Evolutionary conservation across 2,888 invertebrate species (phyloP).

Genomic region (Xanthorhoe spadicearia): DNA sequence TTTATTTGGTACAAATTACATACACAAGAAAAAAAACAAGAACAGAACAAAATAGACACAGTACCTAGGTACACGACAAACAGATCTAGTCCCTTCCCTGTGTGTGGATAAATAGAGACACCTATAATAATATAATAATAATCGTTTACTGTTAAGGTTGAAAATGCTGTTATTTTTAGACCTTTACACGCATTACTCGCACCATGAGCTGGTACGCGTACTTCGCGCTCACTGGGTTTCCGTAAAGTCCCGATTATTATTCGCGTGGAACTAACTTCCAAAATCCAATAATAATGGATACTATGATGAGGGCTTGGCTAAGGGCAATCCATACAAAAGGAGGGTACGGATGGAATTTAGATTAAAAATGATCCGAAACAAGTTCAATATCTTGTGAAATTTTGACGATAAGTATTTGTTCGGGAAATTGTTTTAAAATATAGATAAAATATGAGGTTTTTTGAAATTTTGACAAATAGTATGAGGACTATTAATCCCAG

Average conservation of each 20-base stretch:
- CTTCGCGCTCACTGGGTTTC: constrained; percentile 37
- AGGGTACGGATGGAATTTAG: constrained; percentile 71
- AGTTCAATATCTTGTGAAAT: constrained; percentile 73
- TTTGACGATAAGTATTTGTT: constrained; percentile 53
- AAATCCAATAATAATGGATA: constrained; percentile 63
- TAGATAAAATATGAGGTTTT: too few relatives aligned
- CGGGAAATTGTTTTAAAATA: constrained; percentile 7
- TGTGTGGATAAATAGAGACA: too few relatives aligned
- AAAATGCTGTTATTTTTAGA: background rate
- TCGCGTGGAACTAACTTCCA: constrained; percentile 66
- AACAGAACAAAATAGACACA: too few relatives aligned
- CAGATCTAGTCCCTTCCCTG: too few relatives aligned
- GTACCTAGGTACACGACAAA: too few relatives aligned
- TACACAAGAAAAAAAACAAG: too few relatives aligned
- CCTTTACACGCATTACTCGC: background rate
- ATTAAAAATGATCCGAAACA: constrained; percentile 75
- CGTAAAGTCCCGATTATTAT: constrained; percentile 59
- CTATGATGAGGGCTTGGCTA: constrained; percentile 51
- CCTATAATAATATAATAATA: too few relatives aligned
- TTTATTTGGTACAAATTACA: too few relatives aligned
- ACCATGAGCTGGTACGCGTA: background rate
- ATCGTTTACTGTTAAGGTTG: background rate
- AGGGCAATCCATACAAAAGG: constrained; percentile 68
- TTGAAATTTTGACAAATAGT: background rate
- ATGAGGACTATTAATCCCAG: background rate